Percentiles rank a stretch among this genome's conserved stretches.
Conservation (phyloP, 2,113 vertebrate genomes). For the Crypturellus undulatus region DNA sequence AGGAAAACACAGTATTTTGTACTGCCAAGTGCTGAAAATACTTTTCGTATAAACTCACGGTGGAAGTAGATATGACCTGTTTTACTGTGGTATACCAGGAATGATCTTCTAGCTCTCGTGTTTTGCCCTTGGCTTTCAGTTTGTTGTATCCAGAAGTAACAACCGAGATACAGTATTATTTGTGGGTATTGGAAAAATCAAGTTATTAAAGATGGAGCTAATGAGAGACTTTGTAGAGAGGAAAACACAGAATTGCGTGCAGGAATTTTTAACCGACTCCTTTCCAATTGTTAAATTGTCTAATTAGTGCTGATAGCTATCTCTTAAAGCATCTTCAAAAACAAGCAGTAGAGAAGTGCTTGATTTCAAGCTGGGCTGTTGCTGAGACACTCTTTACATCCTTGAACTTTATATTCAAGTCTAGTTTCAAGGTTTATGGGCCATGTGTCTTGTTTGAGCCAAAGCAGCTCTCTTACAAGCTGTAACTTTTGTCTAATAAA, state of each 20-base stretch:
- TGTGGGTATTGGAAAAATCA: neutral
- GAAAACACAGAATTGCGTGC: neutral
- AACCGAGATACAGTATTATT: neutral
- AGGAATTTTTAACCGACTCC: neutral
- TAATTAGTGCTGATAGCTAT: neutral
- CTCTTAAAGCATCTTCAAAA: neutral
- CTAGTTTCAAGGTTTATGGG: neutral
- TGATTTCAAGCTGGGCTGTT: neutral
- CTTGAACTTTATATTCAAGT: neutral
- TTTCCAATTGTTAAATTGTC: neutral
- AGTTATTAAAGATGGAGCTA: neutral
- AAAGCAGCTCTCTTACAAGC: neutral
- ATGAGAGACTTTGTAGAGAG: neutral
- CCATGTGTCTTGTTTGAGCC: neutral
- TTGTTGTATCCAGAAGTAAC: neutral
- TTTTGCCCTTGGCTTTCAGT: neutral
- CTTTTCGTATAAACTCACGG: fast-evolving
- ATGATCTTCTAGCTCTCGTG: neutral
- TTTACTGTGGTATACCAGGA: neutral
- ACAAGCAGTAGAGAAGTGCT: neutral
- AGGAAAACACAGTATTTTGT: too few relatives aligned
- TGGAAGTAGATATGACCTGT: neutral
- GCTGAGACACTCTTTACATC: neutral
- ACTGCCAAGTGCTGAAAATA: neutral
- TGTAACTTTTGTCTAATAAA: neutral